Percentiles rank a stretch among this genome's conserved stretches.
These are phyloP conservation scores for Hippocampus mohnikei DNA, from an alignment of 2,113 vertebrate species.

Conservation along the genomic window DNA sequence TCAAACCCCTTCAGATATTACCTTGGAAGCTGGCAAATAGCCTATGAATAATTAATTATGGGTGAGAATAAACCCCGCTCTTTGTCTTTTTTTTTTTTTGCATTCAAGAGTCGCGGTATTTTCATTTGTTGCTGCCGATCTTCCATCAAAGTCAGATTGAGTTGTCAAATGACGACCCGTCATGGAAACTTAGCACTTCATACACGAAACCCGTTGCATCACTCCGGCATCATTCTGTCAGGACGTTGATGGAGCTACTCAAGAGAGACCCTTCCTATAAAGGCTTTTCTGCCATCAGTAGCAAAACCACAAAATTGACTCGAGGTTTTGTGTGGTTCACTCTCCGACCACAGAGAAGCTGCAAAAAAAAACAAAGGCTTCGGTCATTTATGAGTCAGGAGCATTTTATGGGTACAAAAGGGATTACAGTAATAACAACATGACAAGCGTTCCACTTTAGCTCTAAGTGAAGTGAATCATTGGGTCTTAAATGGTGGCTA, in stretches of 20 bases:
- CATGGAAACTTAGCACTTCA: slow-evolving; percentile 16
- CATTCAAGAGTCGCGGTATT: background rate
- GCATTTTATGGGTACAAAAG: background rate
- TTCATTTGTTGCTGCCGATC: background rate
- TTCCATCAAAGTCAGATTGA: slow-evolving; percentile 16
- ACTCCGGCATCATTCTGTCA: slow-evolving; percentile 32
- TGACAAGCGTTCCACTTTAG: background rate
- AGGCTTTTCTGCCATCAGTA: background rate
- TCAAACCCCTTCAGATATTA: background rate
- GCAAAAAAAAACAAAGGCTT: background rate
- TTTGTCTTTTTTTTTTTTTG: background rate
- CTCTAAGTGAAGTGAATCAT: background rate
- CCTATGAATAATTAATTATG: background rate
- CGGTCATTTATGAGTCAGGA: background rate
- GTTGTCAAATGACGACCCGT: slow-evolving; percentile 19
- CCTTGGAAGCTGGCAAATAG: background rate
- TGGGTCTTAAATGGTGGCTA: background rate
- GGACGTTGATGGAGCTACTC: slow-evolving; percentile 38
- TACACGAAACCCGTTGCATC: slow-evolving; percentile 27
- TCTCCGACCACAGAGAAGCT: slow-evolving; percentile 1
- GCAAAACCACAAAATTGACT: background rate
- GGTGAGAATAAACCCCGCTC: background rate
- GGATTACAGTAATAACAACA: slow-evolving; percentile 2
- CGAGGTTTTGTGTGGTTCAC: background rate
- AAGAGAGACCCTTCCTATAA: background rate